Evolutionary conservation across 2,113 vertebrate species (phyloP).

Genomic region (Edolisoma coerulescens): DNA sequence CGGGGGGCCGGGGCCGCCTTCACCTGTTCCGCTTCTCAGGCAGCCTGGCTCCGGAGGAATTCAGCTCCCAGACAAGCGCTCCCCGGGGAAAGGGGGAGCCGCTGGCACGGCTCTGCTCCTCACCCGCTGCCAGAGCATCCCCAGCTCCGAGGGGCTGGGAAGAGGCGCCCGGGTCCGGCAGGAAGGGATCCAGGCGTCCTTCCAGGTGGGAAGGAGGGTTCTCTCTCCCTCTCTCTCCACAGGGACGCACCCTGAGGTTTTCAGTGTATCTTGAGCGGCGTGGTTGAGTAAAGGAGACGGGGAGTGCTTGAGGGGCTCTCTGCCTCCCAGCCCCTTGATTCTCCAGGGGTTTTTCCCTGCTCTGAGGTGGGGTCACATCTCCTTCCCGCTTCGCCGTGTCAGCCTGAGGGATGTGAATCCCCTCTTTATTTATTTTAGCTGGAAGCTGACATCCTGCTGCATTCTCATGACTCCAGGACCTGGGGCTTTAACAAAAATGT

Average conservation of each 20-base stretch:
- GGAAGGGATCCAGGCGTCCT: background rate
- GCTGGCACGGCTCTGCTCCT: background rate
- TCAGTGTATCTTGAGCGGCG: rapidly evolving
- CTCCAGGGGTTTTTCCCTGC: background rate
- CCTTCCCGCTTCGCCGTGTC: background rate
- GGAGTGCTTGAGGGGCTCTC: rapidly evolving
- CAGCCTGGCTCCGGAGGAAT: conserved; percentile 16
- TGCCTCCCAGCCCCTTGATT: background rate
- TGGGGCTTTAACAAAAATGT: conserved; percentile 51
- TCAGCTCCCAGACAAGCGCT: background rate
- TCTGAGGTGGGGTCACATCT: background rate
- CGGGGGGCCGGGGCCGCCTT: background rate
- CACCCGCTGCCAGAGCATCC: rapidly evolving
- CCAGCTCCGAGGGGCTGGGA: rapidly evolving
- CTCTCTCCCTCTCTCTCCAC: background rate
- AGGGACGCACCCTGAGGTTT: rapidly evolving
- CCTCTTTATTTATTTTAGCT: conserved; percentile 53
- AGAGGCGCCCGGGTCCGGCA: background rate
- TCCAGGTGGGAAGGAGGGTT: background rate
- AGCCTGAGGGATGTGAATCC: background rate
- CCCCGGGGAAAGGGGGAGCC: background rate
- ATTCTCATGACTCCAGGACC: conserved; percentile 62
- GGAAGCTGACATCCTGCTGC: conserved; percentile 16
- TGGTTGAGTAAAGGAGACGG: rapidly evolving
- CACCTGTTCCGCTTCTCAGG: conserved; percentile 48